phyloP scores from a whole-genome alignment of 2,888 invertebrate species.

The Andrena praecox region DNA sequence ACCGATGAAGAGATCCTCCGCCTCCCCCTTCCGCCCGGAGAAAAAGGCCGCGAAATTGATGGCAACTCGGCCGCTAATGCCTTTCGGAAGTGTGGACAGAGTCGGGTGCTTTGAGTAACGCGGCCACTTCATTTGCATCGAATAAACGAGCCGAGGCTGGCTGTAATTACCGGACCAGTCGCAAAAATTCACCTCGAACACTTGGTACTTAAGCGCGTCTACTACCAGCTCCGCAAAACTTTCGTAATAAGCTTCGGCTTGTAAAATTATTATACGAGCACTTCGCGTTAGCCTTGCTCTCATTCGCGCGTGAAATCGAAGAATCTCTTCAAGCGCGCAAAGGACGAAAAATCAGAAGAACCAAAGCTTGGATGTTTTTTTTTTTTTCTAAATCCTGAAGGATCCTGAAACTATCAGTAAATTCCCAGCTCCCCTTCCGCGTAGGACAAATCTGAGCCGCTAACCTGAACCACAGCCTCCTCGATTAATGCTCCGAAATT shows the following conservation, averaged over 20 bases:
- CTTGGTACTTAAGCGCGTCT: background rate
- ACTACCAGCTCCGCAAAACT: background rate
- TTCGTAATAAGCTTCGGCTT: background rate
- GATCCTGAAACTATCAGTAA: no score
- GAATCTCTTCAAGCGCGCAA: no score
- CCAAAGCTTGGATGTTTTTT: no score
- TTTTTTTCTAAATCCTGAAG: no score
- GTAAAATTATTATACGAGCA: no score
- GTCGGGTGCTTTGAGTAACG: slow-evolving; percentile 10
- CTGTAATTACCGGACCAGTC: slow-evolving; percentile 9
- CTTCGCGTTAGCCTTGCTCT: no score
- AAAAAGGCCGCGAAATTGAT: slow-evolving; percentile 19
- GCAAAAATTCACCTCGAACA: background rate
- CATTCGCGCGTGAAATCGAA: no score
- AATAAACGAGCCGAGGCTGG: background rate
- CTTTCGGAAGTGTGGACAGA: slow-evolving; percentile 7
- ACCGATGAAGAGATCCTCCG: slow-evolving; percentile 42
- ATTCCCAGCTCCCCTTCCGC: no score
- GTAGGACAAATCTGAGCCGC: no score
- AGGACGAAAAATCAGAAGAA: no score
- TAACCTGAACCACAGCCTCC: background rate
- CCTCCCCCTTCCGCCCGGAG: background rate
- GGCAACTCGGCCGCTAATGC: slow-evolving; percentile 11
- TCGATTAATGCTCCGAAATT: background rate
- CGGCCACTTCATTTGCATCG: slow-evolving; percentile 11